Evolutionary conservation across 1,140 invertebrate species (phyloP).

Genomic region (Gerris buenoi): DNA sequence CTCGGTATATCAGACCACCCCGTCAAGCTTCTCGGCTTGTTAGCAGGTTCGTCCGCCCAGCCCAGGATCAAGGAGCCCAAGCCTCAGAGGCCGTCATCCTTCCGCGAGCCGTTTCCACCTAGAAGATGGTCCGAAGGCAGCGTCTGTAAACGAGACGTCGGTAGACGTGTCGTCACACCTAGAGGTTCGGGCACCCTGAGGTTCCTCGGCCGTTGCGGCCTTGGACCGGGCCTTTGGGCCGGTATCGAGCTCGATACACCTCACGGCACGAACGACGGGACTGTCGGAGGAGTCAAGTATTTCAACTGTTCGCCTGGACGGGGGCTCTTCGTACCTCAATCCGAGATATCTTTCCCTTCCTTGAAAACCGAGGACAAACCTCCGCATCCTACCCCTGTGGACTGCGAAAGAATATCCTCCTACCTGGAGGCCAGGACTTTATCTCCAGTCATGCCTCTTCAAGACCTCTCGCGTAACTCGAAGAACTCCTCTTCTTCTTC

Average conservation of each 20-base stretch:
- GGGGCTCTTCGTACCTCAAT: slow-evolving; percentile 37
- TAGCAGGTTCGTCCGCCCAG: slow-evolving; percentile 17
- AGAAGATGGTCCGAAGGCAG: slow-evolving; percentile 8
- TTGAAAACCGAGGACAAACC: slow-evolving; percentile 15
- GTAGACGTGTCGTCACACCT: slow-evolving; percentile 36
- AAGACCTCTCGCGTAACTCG: slow-evolving; percentile 24
- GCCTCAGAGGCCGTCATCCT: slow-evolving; percentile 13
- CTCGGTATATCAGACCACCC: slow-evolving; percentile 10
- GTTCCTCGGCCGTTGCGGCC: slow-evolving; percentile 40
- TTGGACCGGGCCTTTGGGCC: slow-evolving; percentile 43
- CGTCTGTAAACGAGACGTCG: slow-evolving; percentile 28
- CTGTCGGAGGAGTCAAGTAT: slow-evolving; percentile 38
- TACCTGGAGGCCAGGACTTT: slow-evolving; percentile 14
- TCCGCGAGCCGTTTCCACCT: slow-evolving; percentile 17
- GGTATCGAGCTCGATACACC: slow-evolving; percentile 42
- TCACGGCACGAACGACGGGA: slow-evolving; percentile 45
- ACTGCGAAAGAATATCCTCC: slow-evolving; percentile 24
- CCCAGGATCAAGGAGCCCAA: slow-evolving; percentile 12
- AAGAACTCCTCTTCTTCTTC: slow-evolving; percentile 20
- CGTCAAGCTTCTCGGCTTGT: slow-evolving; percentile 16
- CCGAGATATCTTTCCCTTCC: slow-evolving; percentile 26
- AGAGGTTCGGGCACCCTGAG: slow-evolving; percentile 37
- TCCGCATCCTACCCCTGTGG: slow-evolving; percentile 4
- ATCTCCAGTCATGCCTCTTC: slow-evolving; percentile 23
- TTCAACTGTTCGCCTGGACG: slow-evolving; percentile 33